Evolutionary conservation across 2,113 vertebrate genomes (phyloP).

Genomic region (Tachycineta bicolor): DNA sequence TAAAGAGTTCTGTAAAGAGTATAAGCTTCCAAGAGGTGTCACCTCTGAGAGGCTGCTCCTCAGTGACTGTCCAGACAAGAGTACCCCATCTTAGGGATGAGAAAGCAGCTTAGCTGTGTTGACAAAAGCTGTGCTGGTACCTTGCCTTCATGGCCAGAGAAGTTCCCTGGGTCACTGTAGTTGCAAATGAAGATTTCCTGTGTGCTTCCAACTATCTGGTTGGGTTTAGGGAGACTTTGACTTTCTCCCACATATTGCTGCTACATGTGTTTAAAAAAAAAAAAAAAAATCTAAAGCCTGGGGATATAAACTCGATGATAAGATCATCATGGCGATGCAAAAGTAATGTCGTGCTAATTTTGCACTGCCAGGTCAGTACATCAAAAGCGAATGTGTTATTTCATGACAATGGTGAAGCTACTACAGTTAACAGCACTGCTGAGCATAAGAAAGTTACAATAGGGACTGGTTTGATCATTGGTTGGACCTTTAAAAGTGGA

Average conservation of each 20-base stretch:
- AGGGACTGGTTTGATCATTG: not conserved
- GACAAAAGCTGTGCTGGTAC: not conserved
- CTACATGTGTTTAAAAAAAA: not conserved
- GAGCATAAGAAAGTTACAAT: not conserved
- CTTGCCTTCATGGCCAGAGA: not conserved
- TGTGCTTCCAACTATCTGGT: not conserved
- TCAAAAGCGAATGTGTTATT: not conserved
- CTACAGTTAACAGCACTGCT: rapidly evolving
- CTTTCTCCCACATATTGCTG: not conserved
- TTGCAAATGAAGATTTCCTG: not conserved
- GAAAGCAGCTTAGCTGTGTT: not conserved
- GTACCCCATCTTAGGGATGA: not conserved
- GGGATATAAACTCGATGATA: not conserved
- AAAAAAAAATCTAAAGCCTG: not conserved
- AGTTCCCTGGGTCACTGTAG: not conserved
- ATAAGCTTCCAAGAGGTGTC: not conserved
- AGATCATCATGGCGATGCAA: not conserved
- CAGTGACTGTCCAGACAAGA: not conserved
- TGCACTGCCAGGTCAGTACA: not conserved
- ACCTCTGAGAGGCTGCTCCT: not conserved
- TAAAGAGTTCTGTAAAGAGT: not conserved
- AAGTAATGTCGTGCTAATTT: not conserved
- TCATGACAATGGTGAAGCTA: not conserved
- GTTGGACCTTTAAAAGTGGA: not conserved
- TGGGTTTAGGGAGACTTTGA: not conserved